These are phyloP conservation scores for Hemicordylus capensis DNA, from an alignment of 2,113 vertebrate species.

Conservation along the genomic window DNA sequence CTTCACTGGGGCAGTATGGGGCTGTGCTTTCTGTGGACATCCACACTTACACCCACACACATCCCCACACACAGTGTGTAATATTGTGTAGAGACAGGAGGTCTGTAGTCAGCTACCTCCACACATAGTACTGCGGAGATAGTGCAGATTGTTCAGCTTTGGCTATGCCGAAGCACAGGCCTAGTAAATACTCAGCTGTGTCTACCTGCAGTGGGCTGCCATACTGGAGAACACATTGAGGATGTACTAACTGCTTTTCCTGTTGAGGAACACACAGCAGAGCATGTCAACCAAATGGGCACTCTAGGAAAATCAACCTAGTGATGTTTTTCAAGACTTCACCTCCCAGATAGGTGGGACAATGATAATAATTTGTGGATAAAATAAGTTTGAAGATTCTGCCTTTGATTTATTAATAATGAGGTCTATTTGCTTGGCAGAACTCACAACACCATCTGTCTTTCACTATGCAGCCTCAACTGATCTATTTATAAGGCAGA, in stretches of 20 bases:
- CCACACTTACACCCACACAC: no score
- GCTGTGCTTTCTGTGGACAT: no score
- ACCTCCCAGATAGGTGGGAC: neutral
- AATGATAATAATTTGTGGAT: neutral
- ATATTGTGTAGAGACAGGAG: no score
- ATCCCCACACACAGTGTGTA: no score
- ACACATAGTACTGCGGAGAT: no score
- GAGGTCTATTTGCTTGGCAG: slow-evolving; percentile 36
- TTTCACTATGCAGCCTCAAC: slow-evolving; percentile 10
- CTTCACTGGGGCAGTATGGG: no score
- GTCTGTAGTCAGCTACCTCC: no score
- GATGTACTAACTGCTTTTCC: neutral
- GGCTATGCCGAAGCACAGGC: no score
- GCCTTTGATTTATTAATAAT: slow-evolving; percentile 39
- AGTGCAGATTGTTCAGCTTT: no score
- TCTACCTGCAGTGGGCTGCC: neutral
- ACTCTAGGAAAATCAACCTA: neutral
- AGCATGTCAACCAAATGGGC: neutral
- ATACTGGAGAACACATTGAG: neutral
- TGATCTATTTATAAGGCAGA: slow-evolving; percentile 39
- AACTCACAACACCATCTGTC: slow-evolving; percentile 27
- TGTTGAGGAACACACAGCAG: neutral
- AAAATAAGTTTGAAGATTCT: slow-evolving; percentile 13
- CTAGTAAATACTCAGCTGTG: no score
- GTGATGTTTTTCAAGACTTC: neutral